Percentiles rank a stretch among this genome's conserved stretches.
Evolutionary conservation across 1,140 invertebrate genomes (phyloP).

Genomic region (Theocolax elegans): DNA sequence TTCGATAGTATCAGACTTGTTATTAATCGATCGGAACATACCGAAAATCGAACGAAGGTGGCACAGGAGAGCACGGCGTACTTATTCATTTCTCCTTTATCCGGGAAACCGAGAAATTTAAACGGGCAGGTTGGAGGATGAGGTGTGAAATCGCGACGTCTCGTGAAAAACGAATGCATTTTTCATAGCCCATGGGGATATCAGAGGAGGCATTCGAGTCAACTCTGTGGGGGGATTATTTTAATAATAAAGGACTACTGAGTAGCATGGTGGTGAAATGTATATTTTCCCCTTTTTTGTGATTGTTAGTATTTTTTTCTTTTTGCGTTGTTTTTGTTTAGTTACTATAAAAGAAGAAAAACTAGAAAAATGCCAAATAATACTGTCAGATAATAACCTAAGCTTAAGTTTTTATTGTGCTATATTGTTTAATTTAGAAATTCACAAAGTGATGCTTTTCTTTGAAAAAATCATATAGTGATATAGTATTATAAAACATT

Average conservation of each 20-base stretch:
- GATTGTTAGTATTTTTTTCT: background rate
- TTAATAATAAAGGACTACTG: constrained; percentile 30
- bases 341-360: no score
- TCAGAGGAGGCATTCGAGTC: background rate
- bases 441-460: no score
- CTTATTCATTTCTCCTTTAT: background rate
- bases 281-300: background rate
- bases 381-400: background rate
- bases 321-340: background rate
- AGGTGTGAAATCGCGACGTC: background rate
- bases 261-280: background rate
- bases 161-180: constrained; percentile 31
- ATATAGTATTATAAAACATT: no score
- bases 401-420: background rate
- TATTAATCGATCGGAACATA: no score
- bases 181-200: constrained; percentile 27
- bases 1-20: no score
- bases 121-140: background rate
- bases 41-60: background rate
- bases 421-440: background rate
- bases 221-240: constrained; percentile 1
- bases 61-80: background rate
- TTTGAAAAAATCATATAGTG: no score
- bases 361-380: no score
- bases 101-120: background rate